phyloP scores from a whole-genome alignment of 2,888 invertebrate genomes.

The Heteromyza rotundicornis region DNA sequence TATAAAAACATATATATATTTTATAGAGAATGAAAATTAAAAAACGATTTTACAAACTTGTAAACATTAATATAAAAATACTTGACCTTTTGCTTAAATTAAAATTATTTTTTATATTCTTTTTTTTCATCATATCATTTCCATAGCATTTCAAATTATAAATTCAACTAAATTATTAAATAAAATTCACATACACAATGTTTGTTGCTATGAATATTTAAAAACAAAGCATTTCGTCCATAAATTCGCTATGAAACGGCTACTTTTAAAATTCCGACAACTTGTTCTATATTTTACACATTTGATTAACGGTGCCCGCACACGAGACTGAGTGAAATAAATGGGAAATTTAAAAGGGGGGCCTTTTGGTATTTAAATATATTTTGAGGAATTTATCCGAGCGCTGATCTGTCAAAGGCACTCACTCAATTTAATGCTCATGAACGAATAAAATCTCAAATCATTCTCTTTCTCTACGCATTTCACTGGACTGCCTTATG shows the following conservation, averaged over 20 bases:
- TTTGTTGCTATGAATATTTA: too few relatives aligned
- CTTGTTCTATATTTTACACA: neutral
- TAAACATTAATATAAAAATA: neutral
- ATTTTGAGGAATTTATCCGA: too few relatives aligned
- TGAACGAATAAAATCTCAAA: too few relatives aligned
- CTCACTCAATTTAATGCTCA: too few relatives aligned
- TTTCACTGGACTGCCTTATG: too few relatives aligned
- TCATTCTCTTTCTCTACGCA: too few relatives aligned
- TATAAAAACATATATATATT: constrained; percentile 4
- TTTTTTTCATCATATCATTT: too few relatives aligned
- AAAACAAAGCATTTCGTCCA: too few relatives aligned
- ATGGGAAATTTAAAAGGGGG: too few relatives aligned
- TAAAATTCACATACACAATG: neutral
- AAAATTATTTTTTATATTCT: neutral
- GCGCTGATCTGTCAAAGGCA: too few relatives aligned
- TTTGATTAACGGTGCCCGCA: neutral
- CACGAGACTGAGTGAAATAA: too few relatives aligned
- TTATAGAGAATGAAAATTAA: too few relatives aligned
- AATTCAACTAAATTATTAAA: constrained; percentile 16
- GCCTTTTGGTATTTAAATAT: neutral
- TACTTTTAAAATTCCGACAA: neutral
- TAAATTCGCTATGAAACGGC: neutral
- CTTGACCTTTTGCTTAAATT: neutral
- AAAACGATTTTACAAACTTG: neutral
- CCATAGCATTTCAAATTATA: constrained; percentile 3